phyloP scores from a whole-genome alignment of 2,888 invertebrate species.

The Leptothorax acervorum region DNA sequence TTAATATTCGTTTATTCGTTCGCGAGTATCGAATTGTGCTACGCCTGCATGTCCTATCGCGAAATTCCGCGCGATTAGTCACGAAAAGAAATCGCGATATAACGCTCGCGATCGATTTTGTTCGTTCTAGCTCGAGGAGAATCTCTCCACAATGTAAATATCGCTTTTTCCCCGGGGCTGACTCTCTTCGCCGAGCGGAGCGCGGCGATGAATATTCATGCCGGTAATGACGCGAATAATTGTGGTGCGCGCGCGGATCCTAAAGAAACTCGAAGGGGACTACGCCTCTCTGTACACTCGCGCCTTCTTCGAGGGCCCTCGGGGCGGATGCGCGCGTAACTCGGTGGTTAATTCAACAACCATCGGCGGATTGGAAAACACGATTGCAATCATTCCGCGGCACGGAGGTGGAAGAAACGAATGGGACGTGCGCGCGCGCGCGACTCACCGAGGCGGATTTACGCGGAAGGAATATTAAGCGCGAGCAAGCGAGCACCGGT shows the following conservation, averaged over 20 bases:
- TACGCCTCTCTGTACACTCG: conserved; percentile 54
- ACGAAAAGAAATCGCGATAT: background rate
- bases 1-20: background rate
- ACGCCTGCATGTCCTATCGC: background rate
- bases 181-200: conserved; percentile 40
- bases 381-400: conserved; percentile 62
- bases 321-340: conserved; percentile 74
- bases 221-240: conserved; percentile 80
- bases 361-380: conserved; percentile 56
- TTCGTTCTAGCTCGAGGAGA: conserved; percentile 28
- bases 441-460: conserved; percentile 26
- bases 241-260: conserved; percentile 68
- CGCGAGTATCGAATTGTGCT: background rate
- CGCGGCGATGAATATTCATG: conserved; percentile 79
- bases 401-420: conserved; percentile 41
- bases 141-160: conserved; percentile 67
- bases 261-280: conserved; percentile 64
- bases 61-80: conserved; percentile 12
- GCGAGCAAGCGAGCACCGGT: conserved; percentile 37
- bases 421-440: conserved; percentile 25
- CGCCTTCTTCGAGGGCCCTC: conserved; percentile 54
- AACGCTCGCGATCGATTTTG: conserved; percentile 48
- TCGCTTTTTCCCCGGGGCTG: conserved; percentile 61
- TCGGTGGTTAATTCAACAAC: conserved; percentile 71
- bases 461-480: conserved; percentile 46